Conservation (phyloP, 2,113 vertebrate species). For the Marmota flaviventris region DNA sequence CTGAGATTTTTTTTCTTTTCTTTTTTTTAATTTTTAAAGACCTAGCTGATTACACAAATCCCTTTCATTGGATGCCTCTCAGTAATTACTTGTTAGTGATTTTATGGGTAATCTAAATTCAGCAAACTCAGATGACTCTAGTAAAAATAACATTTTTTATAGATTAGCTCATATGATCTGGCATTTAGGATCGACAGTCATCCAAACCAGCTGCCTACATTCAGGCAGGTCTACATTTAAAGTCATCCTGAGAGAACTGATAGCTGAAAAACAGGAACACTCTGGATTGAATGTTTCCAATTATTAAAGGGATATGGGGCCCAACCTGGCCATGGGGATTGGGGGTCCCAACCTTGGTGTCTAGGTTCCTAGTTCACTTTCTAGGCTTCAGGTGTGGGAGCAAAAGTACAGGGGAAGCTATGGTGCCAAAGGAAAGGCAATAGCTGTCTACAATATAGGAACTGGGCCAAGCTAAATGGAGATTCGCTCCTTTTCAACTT, state of each 20-base stretch:
- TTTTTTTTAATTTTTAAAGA: background rate
- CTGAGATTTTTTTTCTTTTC: background rate
- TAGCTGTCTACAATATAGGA: background rate
- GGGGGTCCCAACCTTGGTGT: background rate
- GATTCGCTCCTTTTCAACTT: conserved; percentile 30
- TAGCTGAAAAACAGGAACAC: background rate
- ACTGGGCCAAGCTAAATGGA: background rate
- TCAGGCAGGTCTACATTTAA: background rate
- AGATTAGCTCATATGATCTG: conserved; percentile 11
- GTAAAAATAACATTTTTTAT: conserved; percentile 37
- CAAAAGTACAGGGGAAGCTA: background rate
- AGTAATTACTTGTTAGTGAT: background rate
- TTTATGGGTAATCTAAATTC: conserved; percentile 43
- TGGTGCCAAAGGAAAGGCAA: background rate
- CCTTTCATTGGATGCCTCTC: conserved; percentile 16
- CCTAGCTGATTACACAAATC: background rate
- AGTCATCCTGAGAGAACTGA: conserved; percentile 16
- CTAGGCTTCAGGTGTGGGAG: conserved; percentile 26
- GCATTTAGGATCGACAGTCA: background rate
- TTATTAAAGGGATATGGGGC: background rate
- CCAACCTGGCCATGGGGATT: background rate
- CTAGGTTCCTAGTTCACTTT: conserved; percentile 17
- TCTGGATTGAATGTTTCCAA: background rate
- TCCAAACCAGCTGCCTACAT: background rate
- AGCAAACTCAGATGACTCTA: background rate